Conservation (phyloP, 2,888 invertebrate genomes). For the Erebia aethiops region DNA sequence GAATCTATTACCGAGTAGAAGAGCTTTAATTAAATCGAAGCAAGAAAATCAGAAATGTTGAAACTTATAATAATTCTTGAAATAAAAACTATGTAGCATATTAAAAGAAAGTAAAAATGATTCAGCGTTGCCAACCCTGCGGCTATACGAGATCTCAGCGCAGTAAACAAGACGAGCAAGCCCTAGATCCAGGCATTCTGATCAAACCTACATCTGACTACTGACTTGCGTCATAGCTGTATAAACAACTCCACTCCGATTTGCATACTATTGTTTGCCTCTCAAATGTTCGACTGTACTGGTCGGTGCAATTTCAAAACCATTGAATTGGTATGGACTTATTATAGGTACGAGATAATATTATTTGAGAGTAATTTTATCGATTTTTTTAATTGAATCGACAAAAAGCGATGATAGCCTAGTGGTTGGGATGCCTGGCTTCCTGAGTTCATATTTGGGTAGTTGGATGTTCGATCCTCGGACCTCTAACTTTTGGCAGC, state of each 20-base stretch:
- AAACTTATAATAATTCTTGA: no score
- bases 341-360: background rate
- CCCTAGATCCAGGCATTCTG: constrained; percentile 25
- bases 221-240: background rate
- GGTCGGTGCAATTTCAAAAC: background rate
- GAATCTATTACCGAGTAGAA: no score
- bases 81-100: no score
- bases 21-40: no score
- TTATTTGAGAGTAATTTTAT: background rate
- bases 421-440: no score
- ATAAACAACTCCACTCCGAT: constrained; percentile 10
- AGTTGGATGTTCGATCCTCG: no score
- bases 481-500: no score
- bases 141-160: constrained; percentile 7
- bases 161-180: constrained; percentile 20
- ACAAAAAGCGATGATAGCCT: no score
- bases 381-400: no score
- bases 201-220: constrained; percentile 10
- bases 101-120: no score
- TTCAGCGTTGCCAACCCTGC: background rate
- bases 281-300: background rate
- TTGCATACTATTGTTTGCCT: constrained; percentile 9
- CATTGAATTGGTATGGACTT: background rate
- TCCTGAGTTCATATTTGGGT: no score
- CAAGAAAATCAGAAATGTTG: no score